Evolutionary conservation across 2,113 vertebrate species (phyloP).

Genomic region (Microcebus lehilahytsara): DNA sequence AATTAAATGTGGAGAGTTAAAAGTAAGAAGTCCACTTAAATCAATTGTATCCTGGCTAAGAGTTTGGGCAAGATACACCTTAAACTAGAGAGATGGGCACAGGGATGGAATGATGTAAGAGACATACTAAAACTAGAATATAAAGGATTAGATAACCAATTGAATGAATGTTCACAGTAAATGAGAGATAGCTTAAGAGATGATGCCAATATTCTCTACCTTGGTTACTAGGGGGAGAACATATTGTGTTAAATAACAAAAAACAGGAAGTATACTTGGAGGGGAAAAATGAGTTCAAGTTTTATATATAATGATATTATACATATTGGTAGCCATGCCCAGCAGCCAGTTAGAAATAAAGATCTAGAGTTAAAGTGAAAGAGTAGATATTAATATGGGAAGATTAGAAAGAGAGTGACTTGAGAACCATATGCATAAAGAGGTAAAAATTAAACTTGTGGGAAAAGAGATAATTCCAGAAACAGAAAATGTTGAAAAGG

Average conservation of each 20-base stretch:
- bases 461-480: neutral
- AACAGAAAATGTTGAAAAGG: neutral
- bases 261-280: neutral
- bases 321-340: neutral
- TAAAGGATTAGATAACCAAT: neutral
- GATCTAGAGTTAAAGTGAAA: neutral
- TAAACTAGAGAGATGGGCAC: neutral
- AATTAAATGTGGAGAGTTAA: neutral
- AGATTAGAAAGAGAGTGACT: neutral
- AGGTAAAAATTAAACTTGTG: neutral
- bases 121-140: neutral
- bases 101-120: neutral
- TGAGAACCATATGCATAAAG: neutral
- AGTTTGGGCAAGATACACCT: neutral
- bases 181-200: neutral
- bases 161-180: neutral
- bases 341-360: neutral
- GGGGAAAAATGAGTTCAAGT: neutral
- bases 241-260: neutral
- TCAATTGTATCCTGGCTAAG: neutral
- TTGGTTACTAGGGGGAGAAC: neutral
- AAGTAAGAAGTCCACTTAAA: neutral
- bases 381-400: neutral
- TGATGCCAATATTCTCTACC: neutral
- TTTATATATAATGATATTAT: neutral